phyloP scores from a whole-genome alignment of 2,888 invertebrate genomes.

The Clusia tigrina region DNA sequence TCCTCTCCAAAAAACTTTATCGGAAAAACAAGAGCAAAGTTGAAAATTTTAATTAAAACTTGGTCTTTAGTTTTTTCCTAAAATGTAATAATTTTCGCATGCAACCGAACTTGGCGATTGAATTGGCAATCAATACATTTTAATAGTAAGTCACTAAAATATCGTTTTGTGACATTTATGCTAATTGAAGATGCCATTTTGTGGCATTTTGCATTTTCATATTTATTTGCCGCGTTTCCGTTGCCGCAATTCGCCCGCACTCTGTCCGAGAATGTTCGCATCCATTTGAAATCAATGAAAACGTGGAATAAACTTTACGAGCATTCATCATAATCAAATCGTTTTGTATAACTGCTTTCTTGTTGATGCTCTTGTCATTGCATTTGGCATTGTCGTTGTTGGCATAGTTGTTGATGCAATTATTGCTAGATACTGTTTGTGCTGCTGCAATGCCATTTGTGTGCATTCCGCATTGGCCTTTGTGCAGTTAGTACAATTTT shows the following conservation, averaged over 20 bases:
- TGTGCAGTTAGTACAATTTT: background rate
- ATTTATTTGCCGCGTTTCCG: background rate
- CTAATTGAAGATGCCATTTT: background rate
- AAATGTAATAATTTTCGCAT: too few species aligned
- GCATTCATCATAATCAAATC: slow-evolving; percentile 7
- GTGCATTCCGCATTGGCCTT: background rate
- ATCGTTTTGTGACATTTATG: too few species aligned
- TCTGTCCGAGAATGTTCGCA: background rate
- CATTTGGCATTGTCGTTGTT: background rate
- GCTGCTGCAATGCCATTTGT: background rate
- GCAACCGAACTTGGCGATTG: too few species aligned
- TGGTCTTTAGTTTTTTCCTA: too few species aligned
- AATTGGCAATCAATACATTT: too few species aligned
- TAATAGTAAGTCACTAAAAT: too few species aligned
- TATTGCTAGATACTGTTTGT: background rate
- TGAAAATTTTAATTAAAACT: too few species aligned
- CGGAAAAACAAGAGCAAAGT: too few species aligned
- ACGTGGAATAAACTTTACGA: background rate
- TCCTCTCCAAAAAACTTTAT: too few species aligned
- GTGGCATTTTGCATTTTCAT: background rate
- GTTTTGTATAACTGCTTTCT: background rate
- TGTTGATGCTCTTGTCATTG: slow-evolving; percentile 1
- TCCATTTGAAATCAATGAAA: background rate
- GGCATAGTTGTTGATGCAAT: background rate
- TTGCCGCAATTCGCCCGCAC: background rate